Base-by-base conservation (phyloP, 2,888 invertebrate species). In the Cantharis flavilabris region DNA sequence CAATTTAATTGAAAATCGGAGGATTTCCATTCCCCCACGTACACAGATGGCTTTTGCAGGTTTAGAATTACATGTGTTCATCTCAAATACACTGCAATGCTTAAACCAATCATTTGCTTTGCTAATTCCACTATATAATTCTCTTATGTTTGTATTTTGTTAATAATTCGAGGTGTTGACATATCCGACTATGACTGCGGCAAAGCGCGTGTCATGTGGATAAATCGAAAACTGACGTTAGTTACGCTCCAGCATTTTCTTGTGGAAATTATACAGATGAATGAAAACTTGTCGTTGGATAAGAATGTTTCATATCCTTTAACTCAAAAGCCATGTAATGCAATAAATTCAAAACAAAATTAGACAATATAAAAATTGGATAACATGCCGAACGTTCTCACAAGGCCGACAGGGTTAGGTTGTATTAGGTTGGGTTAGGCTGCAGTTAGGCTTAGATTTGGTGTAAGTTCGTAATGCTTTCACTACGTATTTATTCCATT, bases 151-250 rank as follows among this genome's bases (percentile, higher is more conserved):
- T 49, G 49, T 49, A 49, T 49, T n/a, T 49, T 49, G 49, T 49
- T 49, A 49, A 49, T n/a, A 49, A 49, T n/a, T 49, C n/a, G n/a
- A 49, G 9, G n/a, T 49, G 49, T 49, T 49, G 49, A 49, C 49
- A 49, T n/a, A n/a, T 4, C 5, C n/a, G 49, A 49, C n/a, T 49
- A 49, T n/a, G 63, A 64, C 64, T 64, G 28, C 30, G 30, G 71
- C 30, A 30, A 30, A 30, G 64, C 64, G 63, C 30, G 71, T 71
- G 64, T 64, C 71, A 30, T 30, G 23, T 64, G 63, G 20, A 64
- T 63, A 71, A 71, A 71, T 71, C 28, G 71, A 71, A 71, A 71
- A 71, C 71, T 64, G 71, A 30, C 71, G 64, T 64, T 64, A 71
- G 71, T 71, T 64, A 64, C 71, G 33, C 71, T 71, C 64, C 30